A percentile compares a stretch with the other conserved stretches of the same genome.
phyloP scores from a whole-genome alignment of 2,888 invertebrate genomes.

The Abrostola triplasia region DNA sequence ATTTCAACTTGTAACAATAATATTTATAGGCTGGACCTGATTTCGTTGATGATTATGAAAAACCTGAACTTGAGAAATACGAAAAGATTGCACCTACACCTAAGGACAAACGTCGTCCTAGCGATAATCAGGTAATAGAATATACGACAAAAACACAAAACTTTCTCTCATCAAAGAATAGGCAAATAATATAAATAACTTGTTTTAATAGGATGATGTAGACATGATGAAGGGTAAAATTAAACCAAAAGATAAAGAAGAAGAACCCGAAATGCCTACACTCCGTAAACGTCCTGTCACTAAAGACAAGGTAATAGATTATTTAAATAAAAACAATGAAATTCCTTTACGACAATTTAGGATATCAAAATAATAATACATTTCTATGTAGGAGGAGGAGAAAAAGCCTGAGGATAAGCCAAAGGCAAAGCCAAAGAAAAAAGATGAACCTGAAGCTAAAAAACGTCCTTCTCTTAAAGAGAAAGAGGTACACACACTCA shows the following conservation, averaged over 20 bases:
- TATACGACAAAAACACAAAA: neutral
- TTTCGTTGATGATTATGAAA: slow-evolving; percentile 91
- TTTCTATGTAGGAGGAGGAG: slow-evolving; percentile 78
- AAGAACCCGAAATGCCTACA: slow-evolving; percentile 79
- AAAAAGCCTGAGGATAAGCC: slow-evolving; percentile 83
- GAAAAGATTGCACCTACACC: slow-evolving; percentile 86
- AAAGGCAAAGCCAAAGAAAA: slow-evolving; percentile 78
- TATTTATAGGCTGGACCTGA: slow-evolving; percentile 79
- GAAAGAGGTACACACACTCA: slow-evolving; percentile 75
- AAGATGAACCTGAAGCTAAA: slow-evolving; percentile 79
- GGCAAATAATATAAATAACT: slow-evolving; percentile 8
- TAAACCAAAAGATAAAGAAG: slow-evolving; percentile 82
- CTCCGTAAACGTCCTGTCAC: slow-evolving; percentile 80
- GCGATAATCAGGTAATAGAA: slow-evolving; percentile 77
- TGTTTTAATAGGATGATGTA: slow-evolving; percentile 77
- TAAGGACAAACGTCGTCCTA: slow-evolving; percentile 80
- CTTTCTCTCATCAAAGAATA: neutral
- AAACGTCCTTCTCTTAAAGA: slow-evolving; percentile 83
- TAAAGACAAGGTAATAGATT: slow-evolving; percentile 79
- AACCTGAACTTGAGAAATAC: slow-evolving; percentile 91
- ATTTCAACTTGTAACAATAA: slow-evolving; percentile 14
- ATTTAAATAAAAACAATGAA: slow-evolving; percentile 7
- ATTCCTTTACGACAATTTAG: neutral
- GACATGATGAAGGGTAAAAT: slow-evolving; percentile 85
- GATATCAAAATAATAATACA: slow-evolving; percentile 22